Conservation (phyloP, 2,888 invertebrate genomes). For the Mythimna ferrago region DNA sequence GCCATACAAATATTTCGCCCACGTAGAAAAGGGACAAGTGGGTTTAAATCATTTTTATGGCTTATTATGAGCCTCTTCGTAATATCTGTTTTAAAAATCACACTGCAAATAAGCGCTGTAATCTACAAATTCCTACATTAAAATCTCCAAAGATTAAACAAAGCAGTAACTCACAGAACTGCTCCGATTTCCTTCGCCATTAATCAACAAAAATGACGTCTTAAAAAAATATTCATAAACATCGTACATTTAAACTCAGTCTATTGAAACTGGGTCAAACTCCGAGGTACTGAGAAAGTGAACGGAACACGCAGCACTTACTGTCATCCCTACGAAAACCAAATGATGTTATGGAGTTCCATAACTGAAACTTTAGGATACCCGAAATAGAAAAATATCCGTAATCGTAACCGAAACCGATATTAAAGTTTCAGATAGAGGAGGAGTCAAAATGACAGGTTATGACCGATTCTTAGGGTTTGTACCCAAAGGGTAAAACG, state of each 20-base stretch:
- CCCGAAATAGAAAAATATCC: too few relatives aligned
- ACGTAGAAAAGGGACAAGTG: neutral
- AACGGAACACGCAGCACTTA: constrained; percentile 23
- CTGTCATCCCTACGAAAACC: too few relatives aligned
- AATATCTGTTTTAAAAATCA: neutral
- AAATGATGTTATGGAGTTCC: too few relatives aligned
- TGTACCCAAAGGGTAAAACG: too few relatives aligned
- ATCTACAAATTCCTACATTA: neutral
- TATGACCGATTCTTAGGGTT: too few relatives aligned
- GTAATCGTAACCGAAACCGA: too few relatives aligned
- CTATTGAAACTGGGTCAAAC: constrained; percentile 53
- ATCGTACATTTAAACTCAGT: constrained; percentile 19
- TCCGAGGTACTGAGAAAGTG: constrained; percentile 26
- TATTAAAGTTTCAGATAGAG: too few relatives aligned
- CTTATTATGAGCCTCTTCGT: neutral
- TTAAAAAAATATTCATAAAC: constrained; percentile 15
- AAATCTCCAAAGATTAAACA: neutral
- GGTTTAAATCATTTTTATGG: neutral
- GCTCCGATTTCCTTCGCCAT: neutral
- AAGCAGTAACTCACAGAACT: neutral
- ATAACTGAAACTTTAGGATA: too few relatives aligned
- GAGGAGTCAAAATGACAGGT: too few relatives aligned
- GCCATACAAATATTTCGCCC: too few relatives aligned
- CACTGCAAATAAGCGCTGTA: neutral
- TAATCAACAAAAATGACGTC: constrained; percentile 21